A percentile compares a stretch with the other conserved stretches of the same genome.
These are phyloP conservation scores for Gasteruption jaculator DNA, from an alignment of 2,888 invertebrate species.

Conservation along the genomic window DNA sequence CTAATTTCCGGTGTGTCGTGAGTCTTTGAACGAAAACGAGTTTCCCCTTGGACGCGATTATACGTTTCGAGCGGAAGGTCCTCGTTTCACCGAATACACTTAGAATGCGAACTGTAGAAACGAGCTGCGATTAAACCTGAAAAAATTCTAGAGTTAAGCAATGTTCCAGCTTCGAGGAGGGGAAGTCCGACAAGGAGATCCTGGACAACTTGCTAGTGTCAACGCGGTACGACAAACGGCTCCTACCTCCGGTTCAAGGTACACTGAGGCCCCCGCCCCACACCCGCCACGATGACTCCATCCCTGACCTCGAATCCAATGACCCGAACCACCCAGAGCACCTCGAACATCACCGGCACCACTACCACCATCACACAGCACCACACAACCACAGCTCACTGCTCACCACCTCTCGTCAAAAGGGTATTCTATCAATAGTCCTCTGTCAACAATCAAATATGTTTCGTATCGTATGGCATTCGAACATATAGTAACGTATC, in stretches of 20 bases:
- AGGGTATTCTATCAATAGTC: conserved; percentile 40
- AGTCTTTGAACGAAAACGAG: too few species aligned
- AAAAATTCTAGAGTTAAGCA: too few species aligned
- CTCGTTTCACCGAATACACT: too few species aligned
- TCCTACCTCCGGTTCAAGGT: conserved; percentile 88
- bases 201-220: conserved; percentile 84
- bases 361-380: conserved; percentile 45
- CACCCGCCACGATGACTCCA: conserved; percentile 47
- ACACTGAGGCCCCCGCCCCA: conserved; percentile 50
- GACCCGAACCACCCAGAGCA: conserved; percentile 46
- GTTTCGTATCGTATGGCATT: too few species aligned
- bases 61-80: too few species aligned
- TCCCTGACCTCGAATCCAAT: conserved; percentile 45
- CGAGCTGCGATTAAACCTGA: too few species aligned
- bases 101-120: too few species aligned
- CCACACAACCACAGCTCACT: conserved; percentile 50
- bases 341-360: conserved; percentile 48
- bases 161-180: conserved; percentile 77
- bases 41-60: too few species aligned
- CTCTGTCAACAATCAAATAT: too few species aligned
- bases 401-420: conserved; percentile 47
- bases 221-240: conserved; percentile 88
- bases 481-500: too few species aligned
- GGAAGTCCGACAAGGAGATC: conserved; percentile 89
- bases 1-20: too few species aligned